These are phyloP conservation scores for Cherax destructor DNA, from an alignment of 1,140 invertebrate species.

Conservation along the genomic window DNA sequence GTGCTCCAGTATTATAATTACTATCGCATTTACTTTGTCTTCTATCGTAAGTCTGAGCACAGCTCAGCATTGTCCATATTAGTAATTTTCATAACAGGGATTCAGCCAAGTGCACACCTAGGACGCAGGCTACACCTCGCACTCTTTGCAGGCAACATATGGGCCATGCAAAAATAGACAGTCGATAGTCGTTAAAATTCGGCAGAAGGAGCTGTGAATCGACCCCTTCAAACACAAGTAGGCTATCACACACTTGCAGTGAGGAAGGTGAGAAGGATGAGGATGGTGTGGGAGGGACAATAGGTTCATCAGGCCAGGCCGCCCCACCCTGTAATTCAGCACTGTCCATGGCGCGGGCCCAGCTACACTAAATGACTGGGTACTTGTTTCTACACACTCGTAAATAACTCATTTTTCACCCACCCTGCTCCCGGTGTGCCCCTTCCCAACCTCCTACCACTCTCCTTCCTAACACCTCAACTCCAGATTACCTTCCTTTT, in stretches of 20 bases:
- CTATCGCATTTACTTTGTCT: too few relatives aligned
- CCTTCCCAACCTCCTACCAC: constrained; percentile 1
- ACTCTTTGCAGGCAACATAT: too few relatives aligned
- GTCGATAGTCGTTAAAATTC: too few relatives aligned
- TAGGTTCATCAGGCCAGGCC: constrained; percentile 22
- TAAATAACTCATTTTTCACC: constrained; percentile 26
- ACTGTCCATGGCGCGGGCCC: constrained; percentile 24
- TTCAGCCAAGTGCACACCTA: too few relatives aligned
- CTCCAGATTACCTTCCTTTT: neutral
- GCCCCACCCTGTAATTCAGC: constrained; percentile 45
- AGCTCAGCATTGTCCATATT: too few relatives aligned
- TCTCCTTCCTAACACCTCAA: neutral
- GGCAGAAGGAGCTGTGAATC: too few relatives aligned
- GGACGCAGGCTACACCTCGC: too few relatives aligned
- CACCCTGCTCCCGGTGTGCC: neutral
- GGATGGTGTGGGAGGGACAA: constrained; percentile 13
- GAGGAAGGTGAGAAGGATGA: neutral
- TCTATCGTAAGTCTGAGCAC: too few relatives aligned
- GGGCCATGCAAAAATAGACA: too few relatives aligned
- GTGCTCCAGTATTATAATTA: too few relatives aligned
- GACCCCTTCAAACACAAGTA: neutral
- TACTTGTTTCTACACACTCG: constrained; percentile 25
- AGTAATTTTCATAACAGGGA: too few relatives aligned
- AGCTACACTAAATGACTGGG: constrained; percentile 18
- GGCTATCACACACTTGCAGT: neutral